A percentile compares a stretch with the other conserved stretches of the same genome.
Evolutionary conservation across 2,797 vertebrate species (phyloP).

Genomic region (Rhinichthys osculus): DNA sequence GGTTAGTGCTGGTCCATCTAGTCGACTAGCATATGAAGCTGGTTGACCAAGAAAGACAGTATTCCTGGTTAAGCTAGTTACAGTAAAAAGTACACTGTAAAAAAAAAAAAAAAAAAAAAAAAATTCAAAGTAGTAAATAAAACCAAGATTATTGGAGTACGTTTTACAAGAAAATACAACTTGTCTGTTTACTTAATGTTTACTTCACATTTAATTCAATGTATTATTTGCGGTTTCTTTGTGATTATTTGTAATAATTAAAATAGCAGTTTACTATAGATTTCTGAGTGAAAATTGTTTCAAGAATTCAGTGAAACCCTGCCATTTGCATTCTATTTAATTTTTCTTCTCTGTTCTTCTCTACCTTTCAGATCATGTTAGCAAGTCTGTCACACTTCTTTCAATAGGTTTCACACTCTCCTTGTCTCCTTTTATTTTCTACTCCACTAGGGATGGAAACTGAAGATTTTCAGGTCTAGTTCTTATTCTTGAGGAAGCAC

Average conservation of each 20-base stretch:
- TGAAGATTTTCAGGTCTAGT: background rate
- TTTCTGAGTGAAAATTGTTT: too few species aligned
- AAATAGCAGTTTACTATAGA: too few species aligned
- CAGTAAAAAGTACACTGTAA: background rate
- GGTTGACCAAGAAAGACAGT: background rate
- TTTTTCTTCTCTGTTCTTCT: background rate
- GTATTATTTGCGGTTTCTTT: too few species aligned
- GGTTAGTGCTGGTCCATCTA: background rate
- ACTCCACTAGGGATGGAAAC: background rate
- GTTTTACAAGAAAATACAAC: too few species aligned
- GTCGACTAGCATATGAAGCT: background rate
- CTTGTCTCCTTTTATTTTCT: conserved; percentile 3
- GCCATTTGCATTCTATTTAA: background rate
- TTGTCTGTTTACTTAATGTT: too few species aligned
- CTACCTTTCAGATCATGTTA: background rate
- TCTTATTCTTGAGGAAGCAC: background rate
- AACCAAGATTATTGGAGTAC: too few species aligned
- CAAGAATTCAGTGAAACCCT: too few species aligned
- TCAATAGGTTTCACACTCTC: background rate
- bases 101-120: too few species aligned
- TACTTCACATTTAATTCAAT: too few species aligned
- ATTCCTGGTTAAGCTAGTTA: background rate
- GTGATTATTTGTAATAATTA: too few species aligned
- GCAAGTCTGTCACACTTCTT: conserved; percentile 12
- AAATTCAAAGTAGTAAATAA: too few species aligned